Percentiles rank a stretch among this genome's conserved stretches.
Evolutionary conservation across 2,888 invertebrate species (phyloP).

Genomic region (Hirudinaria manillensis): DNA sequence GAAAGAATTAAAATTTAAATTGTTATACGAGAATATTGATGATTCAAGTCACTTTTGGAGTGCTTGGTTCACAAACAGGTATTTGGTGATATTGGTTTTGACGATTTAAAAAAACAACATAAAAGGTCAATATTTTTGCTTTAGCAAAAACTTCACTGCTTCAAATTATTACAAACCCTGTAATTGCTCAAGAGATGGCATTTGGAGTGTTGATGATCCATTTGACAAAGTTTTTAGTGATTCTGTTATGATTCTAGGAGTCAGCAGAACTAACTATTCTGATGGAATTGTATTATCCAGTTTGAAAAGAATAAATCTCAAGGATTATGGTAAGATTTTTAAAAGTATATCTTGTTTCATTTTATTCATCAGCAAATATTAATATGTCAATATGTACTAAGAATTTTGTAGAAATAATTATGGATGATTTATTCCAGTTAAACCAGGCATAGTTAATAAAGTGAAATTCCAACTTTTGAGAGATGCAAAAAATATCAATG

Average conservation of each 20-base stretch:
- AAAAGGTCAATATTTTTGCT: too few species aligned
- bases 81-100: too few species aligned
- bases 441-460: too few species aligned
- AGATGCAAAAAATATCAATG: too few species aligned
- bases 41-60: too few species aligned
- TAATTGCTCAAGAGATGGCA: not conserved
- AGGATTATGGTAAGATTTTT: slow-evolving; percentile 8
- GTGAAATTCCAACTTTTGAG: too few species aligned
- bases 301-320: not conserved
- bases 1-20: not conserved
- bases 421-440: too few species aligned
- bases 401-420: too few species aligned
- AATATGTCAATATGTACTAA: not conserved
- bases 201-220: not conserved
- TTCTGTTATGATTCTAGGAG: not conserved
- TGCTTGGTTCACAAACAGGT: too few species aligned
- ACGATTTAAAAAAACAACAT: too few species aligned
- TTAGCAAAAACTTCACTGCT: not conserved
- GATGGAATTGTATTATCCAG: not conserved
- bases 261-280: not conserved
- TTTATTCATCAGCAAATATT: not conserved
- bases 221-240: not conserved
- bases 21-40: too few species aligned
- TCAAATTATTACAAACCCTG: not conserved
- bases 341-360: not conserved